Percentiles rank a stretch among this genome's conserved stretches.
These are phyloP conservation scores for Rhabdophis nuchalis DNA, from an alignment of 2,797 vertebrate genomes.

Conservation along the genomic window DNA sequence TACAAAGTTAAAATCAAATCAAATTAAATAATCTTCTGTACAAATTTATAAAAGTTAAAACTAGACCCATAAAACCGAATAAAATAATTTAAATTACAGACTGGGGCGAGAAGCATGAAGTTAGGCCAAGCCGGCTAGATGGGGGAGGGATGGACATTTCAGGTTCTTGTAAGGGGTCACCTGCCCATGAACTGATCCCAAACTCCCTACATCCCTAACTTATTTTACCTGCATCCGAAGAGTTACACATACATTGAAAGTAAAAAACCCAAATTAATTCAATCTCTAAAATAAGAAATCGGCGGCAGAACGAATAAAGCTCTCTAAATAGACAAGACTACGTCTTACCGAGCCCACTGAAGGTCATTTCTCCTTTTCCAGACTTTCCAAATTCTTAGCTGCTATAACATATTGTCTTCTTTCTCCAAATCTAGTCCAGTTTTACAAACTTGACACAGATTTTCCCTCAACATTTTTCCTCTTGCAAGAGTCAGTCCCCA, in stretches of 20 bases:
- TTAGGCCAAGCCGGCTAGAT: no score
- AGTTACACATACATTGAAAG: neutral
- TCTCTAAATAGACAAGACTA: neutral
- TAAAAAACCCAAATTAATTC: neutral
- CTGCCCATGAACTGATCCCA: neutral
- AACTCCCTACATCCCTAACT: neutral
- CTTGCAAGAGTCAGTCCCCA: neutral
- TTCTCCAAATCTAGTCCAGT: neutral
- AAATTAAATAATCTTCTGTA: no score
- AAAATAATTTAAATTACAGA: no score
- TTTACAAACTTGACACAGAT: neutral
- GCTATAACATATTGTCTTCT: neutral
- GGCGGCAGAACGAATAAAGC: neutral
- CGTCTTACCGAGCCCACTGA: accelerated
- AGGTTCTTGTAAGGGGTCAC: neutral
- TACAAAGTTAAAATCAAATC: no score
- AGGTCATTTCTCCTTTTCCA: neutral
- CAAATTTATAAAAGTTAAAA: no score
- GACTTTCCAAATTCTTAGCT: neutral
- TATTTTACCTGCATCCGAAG: neutral
- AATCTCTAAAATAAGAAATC: neutral
- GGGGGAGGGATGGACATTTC: neutral
- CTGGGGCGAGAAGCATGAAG: no score
- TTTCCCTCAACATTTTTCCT: neutral
- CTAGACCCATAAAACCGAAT: no score